These are phyloP conservation scores for Chinchilla lanigera DNA, from an alignment of 2,113 vertebrate species.

Conservation along the genomic window DNA sequence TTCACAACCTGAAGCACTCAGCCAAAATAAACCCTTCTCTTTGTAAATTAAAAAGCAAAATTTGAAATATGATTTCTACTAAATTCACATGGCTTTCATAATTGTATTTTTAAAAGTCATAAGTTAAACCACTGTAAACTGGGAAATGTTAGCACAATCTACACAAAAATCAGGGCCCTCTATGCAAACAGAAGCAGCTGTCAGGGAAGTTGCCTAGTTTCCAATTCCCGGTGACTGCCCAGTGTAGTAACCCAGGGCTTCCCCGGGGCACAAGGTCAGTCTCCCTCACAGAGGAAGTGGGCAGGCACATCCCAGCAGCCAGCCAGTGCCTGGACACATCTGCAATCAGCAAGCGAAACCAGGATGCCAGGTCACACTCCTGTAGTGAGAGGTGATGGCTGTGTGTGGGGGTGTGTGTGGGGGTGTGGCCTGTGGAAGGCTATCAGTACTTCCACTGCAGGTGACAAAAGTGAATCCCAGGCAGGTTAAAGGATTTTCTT, in stretches of 20 bases:
- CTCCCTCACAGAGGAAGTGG: background rate
- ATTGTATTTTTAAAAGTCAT: background rate
- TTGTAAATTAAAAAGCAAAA: background rate
- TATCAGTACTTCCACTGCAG: background rate
- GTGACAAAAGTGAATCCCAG: background rate
- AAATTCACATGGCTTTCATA: background rate
- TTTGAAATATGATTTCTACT: background rate
- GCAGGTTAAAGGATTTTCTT: background rate
- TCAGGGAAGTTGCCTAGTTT: background rate
- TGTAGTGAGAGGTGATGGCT: rapidly evolving
- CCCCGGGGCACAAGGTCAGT: background rate
- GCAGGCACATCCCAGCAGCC: background rate
- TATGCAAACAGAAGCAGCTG: slow-evolving; percentile 8
- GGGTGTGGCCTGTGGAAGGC: background rate
- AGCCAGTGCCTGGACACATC: background rate
- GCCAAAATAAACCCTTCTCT: background rate
- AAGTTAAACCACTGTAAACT: background rate
- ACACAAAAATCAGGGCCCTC: background rate
- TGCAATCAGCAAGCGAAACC: background rate
- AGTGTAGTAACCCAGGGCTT: background rate
- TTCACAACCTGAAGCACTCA: background rate
- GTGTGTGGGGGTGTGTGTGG: too few species aligned
- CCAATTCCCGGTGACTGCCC: background rate
- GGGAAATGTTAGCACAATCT: background rate
- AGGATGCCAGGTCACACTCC: background rate